Conservation (phyloP, 2,113 vertebrate species). For the Tychaedon coryphoeus region DNA sequence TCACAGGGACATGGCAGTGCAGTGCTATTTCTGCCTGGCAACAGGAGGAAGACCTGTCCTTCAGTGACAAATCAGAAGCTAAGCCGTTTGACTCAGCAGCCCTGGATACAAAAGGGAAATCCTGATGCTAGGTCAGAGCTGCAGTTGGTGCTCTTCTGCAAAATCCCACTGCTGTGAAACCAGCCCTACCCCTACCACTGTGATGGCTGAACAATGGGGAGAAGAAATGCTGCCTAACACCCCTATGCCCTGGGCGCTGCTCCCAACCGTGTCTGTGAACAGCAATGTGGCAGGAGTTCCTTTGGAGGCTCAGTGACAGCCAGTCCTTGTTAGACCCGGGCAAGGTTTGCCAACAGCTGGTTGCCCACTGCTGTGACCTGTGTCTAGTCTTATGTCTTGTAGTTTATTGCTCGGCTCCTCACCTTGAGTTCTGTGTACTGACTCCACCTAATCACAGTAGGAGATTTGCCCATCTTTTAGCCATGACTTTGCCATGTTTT, state of each 20-base stretch:
- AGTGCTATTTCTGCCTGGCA: neutral
- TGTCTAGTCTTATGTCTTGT: slow-evolving; percentile 55
- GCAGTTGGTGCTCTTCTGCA: neutral
- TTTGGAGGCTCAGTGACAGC: neutral
- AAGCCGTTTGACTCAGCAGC: neutral
- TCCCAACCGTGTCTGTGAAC: neutral
- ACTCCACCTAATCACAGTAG: slow-evolving; percentile 15
- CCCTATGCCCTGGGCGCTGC: neutral
- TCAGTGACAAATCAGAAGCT: neutral
- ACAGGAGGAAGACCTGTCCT: neutral
- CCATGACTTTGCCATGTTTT: neutral
- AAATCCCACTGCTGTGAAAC: neutral
- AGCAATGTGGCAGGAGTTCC: neutral
- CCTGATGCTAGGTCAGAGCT: neutral
- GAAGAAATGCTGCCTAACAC: neutral
- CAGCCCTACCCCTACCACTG: neutral
- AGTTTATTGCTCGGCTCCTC: slow-evolving; percentile 45
- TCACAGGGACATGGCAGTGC: neutral
- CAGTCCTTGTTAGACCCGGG: neutral
- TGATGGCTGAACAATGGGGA: neutral
- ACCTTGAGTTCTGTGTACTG: slow-evolving; percentile 36
- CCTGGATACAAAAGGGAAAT: neutral
- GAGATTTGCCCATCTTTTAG: slow-evolving; percentile 24
- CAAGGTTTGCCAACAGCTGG: neutral
- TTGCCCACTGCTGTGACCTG: neutral